phyloP scores from a whole-genome alignment of 2,797 vertebrate species.

The Borostomias antarcticus region DNA sequence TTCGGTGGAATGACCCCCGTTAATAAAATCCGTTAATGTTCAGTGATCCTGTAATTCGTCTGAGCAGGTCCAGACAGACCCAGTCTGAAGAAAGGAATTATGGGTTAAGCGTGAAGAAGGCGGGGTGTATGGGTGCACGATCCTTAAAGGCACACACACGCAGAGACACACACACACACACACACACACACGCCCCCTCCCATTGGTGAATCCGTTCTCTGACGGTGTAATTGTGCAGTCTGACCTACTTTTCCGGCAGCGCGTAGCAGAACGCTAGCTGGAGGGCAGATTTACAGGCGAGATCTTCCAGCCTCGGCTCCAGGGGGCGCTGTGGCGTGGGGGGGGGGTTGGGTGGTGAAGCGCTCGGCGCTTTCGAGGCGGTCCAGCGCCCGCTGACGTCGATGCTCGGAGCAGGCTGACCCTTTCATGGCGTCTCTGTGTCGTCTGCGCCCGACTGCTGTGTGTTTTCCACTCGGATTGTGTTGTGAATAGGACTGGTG shows the following conservation, averaged over 20 bases:
- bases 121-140: not conserved
- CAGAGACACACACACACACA: not conserved
- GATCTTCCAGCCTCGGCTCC: not conserved
- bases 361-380: constrained; percentile 11
- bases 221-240: constrained; percentile 12
- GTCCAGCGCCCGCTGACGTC: constrained; percentile 1
- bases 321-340: constrained; percentile 22
- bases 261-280: constrained; percentile 1
- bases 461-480: not conserved
- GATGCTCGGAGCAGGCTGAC: not conserved
- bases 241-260: constrained; percentile 44
- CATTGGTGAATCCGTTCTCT: not conserved
- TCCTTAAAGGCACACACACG: not conserved
- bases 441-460: not conserved
- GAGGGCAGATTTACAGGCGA: not conserved
- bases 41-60: not conserved
- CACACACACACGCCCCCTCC: not conserved
- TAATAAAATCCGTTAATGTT: not conserved
- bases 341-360: constrained; percentile 4
- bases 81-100: not conserved
- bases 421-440: not conserved
- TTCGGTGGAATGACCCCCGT: not conserved
- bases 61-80: not conserved
- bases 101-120: not conserved
- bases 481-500: not conserved